Base-by-base conservation (phyloP, 2,797 vertebrate genomes). In the Centropyge bicolor region DNA sequence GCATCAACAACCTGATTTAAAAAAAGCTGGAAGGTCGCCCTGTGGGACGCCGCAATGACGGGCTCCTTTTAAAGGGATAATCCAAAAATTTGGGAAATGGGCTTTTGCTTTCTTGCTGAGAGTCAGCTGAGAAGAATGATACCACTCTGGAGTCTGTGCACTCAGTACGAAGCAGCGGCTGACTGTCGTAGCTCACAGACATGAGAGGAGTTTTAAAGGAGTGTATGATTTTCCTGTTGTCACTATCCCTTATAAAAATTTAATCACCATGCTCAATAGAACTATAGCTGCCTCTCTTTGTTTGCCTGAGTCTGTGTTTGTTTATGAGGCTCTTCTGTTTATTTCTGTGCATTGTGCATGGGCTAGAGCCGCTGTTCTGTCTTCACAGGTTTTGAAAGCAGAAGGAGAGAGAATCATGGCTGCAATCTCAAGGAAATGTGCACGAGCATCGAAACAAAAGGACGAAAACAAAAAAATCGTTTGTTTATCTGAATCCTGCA, bases 401-500 rank as follows among this genome's bases (percentile, higher is more conserved):
- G 45, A 38, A 46, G 46, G 51, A 64, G 76, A 49, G 17, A 56
- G 16, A 68, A 38, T 70, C 45, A 13, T 17, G n/a, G 62, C 57
- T 52, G 22, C 48, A 71, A 10, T 17, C 43, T n/a, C 16, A 51
- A 68, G 12, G 22, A 60, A 70, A 79, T 11, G 0, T 74, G 12
- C 57, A 20, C 10, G 38, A 41, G 27, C 35, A 45, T 16, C 22
- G 24, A 27, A 9, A 78, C n/a, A 40, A 45, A 57, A 31, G n/a
- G 38, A 64, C 19, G 22, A 67, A 67, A n/a, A 69, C 52, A 51
- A 24, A 46, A 20, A 31, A 49, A 27, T 1, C 19, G 12, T 13
- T 60, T 45, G 70, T 74, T 70, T 43, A 66, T 78, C 43, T 52
- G 13, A 12, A 51, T 40, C 38, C 64, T 59, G 51, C 67, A 36